A percentile compares a stretch with the other conserved stretches of the same genome.
phyloP scores from a whole-genome alignment of 2,888 invertebrate species.

The Ormyrus pomaceus region DNA sequence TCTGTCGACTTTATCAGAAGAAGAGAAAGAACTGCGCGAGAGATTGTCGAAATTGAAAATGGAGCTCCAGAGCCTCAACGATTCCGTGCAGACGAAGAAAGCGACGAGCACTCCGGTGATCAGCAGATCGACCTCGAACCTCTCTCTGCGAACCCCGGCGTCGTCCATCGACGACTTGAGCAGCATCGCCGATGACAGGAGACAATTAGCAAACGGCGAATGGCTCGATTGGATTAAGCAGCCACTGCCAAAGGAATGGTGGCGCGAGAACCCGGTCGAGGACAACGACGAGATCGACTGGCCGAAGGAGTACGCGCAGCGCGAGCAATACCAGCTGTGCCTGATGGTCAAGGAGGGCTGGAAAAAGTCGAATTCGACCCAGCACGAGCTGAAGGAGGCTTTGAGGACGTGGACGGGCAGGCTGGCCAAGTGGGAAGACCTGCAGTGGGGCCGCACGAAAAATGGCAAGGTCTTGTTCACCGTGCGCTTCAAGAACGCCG shows the following conservation, averaged over 20 bases:
- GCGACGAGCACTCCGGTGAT: too few relatives aligned
- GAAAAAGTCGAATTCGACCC: background rate
- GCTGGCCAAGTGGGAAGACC: background rate
- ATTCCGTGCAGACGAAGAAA: too few relatives aligned
- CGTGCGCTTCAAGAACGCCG: background rate
- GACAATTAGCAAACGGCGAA: too few relatives aligned
- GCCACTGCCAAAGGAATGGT: background rate
- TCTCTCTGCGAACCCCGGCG: too few relatives aligned
- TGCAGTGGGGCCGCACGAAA: background rate
- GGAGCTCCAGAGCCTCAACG: too few relatives aligned
- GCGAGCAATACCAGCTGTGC: background rate
- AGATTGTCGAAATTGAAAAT: too few relatives aligned
- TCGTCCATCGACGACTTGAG: too few relatives aligned
- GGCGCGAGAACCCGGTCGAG: background rate
- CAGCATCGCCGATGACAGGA: too few relatives aligned
- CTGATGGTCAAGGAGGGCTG: constrained; percentile 32
- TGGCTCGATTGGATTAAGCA: too few relatives aligned
- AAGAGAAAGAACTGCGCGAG: too few relatives aligned
- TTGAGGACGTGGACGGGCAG: constrained; percentile 7
- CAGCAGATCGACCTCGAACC: too few relatives aligned
- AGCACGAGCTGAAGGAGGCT: constrained; percentile 10
- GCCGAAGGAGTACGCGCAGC: background rate
- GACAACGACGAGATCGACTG: background rate
- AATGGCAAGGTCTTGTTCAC: constrained; percentile 18
- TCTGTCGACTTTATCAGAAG: too few relatives aligned